These are phyloP conservation scores for Scomber japonicus DNA, from an alignment of 2,113 vertebrate genomes.

Conservation along the genomic window DNA sequence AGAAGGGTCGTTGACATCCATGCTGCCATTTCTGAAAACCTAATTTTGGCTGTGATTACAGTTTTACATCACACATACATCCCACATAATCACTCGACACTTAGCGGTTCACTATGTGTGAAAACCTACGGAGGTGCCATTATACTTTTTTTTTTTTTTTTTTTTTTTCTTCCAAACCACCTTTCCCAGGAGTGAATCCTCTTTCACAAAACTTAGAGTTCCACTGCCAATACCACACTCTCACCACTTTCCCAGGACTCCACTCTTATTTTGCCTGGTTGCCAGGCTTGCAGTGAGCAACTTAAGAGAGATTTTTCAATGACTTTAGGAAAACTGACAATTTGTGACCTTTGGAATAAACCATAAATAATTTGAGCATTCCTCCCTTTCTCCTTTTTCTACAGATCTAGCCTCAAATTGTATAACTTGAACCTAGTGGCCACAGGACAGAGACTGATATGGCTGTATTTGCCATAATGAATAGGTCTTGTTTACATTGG, in stretches of 20 bases:
- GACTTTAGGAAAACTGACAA: constrained; percentile 56
- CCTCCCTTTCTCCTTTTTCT: constrained; percentile 39
- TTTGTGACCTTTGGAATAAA: constrained; percentile 50
- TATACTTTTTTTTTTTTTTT: constrained; percentile 12
- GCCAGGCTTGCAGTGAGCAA: constrained; percentile 4
- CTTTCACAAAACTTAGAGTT: constrained; percentile 33
- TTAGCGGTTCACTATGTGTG: constrained; percentile 19
- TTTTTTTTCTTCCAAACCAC: constrained; percentile 37
- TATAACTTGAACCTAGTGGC: constrained; percentile 47
- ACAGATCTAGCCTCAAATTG: constrained; percentile 28
- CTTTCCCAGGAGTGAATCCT: constrained; percentile 41
- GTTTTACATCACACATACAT: not conserved
- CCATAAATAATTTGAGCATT: constrained; percentile 51
- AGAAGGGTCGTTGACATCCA: not conserved
- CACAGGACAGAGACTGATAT: constrained; percentile 28
- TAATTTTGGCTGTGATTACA: not conserved
- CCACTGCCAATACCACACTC: constrained; percentile 45
- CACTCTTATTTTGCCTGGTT: constrained; percentile 32
- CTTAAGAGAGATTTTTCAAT: constrained; percentile 32
- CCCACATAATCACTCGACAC: not conserved
- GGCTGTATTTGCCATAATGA: constrained; percentile 54
- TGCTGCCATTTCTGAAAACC: no score
- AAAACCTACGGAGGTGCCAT: constrained; percentile 14
- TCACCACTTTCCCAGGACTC: constrained; percentile 60
- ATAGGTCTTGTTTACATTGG: constrained; percentile 65